These are phyloP conservation scores for Rhagoletis zephyria DNA, from an alignment of 1,140 invertebrate species.

Conservation along the genomic window DNA sequence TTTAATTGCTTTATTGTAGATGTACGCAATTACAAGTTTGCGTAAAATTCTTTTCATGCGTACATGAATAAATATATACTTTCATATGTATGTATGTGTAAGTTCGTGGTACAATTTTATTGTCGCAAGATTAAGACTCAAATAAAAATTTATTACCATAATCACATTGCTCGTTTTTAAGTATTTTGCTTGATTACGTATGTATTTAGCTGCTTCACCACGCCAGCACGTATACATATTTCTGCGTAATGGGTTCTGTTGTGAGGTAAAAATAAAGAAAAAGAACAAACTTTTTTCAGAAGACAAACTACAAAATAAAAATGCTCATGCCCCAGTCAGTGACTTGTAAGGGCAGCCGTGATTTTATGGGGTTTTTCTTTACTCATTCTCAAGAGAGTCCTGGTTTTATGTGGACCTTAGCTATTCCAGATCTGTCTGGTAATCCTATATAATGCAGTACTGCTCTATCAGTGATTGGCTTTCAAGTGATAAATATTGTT, in stretches of 20 bases:
- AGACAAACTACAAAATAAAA: too few species aligned
- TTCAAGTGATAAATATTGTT: too few species aligned
- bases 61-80: background rate
- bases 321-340: background rate
- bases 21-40: background rate
- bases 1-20: conserved; percentile 35
- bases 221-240: background rate
- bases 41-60: background rate
- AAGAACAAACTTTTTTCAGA: background rate
- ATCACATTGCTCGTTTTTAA: conserved; percentile 31
- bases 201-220: background rate
- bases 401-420: too few species aligned
- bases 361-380: too few species aligned
- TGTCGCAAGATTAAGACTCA: conserved; percentile 36
- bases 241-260: conserved; percentile 26
- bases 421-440: too few species aligned
- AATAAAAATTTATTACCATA: conserved; percentile 25
- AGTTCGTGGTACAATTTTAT: background rate
- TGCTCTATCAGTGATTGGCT: too few species aligned
- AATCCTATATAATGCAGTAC: too few species aligned
- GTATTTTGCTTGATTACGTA: conserved; percentile 11
- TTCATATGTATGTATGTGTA: too few species aligned
- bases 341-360: background rate
- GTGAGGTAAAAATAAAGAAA: background rate
- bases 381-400: too few species aligned